A percentile compares a stretch with the other conserved stretches of the same genome.
These are phyloP conservation scores for Gymnoscelis rufifasciata DNA, from an alignment of 2,888 invertebrate species.

Conservation along the genomic window DNA sequence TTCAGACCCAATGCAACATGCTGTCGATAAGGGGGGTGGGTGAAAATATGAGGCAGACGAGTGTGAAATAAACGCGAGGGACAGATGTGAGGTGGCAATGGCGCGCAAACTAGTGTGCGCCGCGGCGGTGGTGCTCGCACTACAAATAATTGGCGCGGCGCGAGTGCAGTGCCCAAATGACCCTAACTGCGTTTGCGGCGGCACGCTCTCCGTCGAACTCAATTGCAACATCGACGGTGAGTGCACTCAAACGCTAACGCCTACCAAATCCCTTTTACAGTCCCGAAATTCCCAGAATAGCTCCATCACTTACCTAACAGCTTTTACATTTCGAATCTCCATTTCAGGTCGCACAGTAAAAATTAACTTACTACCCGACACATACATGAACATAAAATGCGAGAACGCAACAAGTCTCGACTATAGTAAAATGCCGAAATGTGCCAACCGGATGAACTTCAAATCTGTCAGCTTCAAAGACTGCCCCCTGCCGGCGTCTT, in stretches of 20 bases:
- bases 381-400: slow-evolving; percentile 67
- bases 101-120: slow-evolving; percentile 52
- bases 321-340: slow-evolving; percentile 26
- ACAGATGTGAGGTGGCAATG: slow-evolving; percentile 44
- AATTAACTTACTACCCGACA: slow-evolving; percentile 64
- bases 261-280: slow-evolving; percentile 36
- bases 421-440: slow-evolving; percentile 68
- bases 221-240: slow-evolving; percentile 74
- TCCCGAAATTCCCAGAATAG: slow-evolving; percentile 7
- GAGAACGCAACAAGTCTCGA: slow-evolving; percentile 61
- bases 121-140: slow-evolving; percentile 52
- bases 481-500: slow-evolving; percentile 75
- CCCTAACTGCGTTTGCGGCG: slow-evolving; percentile 73
- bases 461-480: slow-evolving; percentile 72
- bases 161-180: slow-evolving; percentile 63
- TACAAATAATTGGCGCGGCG: slow-evolving; percentile 63
- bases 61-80: slow-evolving; percentile 36
- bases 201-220: slow-evolving; percentile 67
- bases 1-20: slow-evolving; percentile 42
- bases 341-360: slow-evolving; percentile 63
- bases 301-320: slow-evolving; percentile 6
- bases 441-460: slow-evolving; percentile 61
- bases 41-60: slow-evolving; percentile 29
- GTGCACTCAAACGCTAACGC: slow-evolving; percentile 48
- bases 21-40: slow-evolving; percentile 22